These are phyloP conservation scores for Austrolebias charrua DNA, from an alignment of 2,797 vertebrate species.

Conservation along the genomic window DNA sequence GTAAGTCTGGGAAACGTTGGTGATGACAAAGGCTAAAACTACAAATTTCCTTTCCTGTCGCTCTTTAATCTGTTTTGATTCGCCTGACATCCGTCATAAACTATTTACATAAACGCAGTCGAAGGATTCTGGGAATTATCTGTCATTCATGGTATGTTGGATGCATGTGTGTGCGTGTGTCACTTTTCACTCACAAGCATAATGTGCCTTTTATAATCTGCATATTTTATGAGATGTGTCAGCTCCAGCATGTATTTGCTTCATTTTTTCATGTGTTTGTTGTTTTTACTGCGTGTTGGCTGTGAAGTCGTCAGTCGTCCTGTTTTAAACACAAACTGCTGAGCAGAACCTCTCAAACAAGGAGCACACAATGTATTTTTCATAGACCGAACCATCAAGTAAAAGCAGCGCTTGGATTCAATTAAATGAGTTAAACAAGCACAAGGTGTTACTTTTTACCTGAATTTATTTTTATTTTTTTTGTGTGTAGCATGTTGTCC, in stretches of 20 bases:
- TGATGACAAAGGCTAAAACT: not conserved
- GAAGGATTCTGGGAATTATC: not conserved
- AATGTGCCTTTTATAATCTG: conserved; percentile 38
- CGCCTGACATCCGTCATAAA: not conserved
- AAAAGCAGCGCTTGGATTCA: no score
- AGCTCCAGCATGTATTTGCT: conserved; percentile 19
- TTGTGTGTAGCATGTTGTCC: no score
- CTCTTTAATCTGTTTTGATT: not conserved
- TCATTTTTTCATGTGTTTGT: conserved; percentile 3
- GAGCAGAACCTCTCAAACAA: not conserved
- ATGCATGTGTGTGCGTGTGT: not conserved
- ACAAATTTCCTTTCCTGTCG: not conserved
- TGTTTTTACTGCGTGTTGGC: conserved; percentile 2
- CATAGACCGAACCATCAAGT: no score
- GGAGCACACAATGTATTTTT: not conserved
- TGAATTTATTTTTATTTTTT: no score
- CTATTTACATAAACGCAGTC: not conserved
- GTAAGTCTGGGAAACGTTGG: conserved; percentile 13
- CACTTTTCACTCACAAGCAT: no score
- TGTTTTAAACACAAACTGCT: conserved; percentile 5
- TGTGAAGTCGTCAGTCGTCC: conserved; percentile 5
- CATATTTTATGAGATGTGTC: conserved; percentile 55
- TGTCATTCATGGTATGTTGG: not conserved
- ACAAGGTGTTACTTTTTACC: no score
- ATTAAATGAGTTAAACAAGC: no score